A percentile compares a stretch with the other conserved stretches of the same genome.
Evolutionary conservation across 1,140 invertebrate species (phyloP).

Genomic region (Lucilia cuprina): DNA sequence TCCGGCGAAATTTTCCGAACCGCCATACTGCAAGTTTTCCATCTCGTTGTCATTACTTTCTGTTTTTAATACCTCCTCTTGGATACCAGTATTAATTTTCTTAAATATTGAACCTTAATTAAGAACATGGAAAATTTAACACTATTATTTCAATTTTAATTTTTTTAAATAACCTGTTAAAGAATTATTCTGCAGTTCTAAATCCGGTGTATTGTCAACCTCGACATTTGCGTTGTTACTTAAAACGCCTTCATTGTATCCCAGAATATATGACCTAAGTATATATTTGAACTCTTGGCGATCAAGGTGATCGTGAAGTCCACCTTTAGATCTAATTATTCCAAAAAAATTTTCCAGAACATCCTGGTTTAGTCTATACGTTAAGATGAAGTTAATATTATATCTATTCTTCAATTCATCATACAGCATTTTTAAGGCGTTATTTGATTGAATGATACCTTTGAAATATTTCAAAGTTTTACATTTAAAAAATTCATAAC

Average conservation of each 20-base stretch:
- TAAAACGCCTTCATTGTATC: constrained; percentile 39
- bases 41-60: not conserved
- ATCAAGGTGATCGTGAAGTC: constrained; percentile 44
- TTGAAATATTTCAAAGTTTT: too few species aligned
- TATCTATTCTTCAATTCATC: too few species aligned
- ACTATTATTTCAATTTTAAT: not conserved
- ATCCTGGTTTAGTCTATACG: not conserved
- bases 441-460: too few species aligned
- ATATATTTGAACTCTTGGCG: constrained; percentile 47
- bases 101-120: not conserved
- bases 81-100: not conserved
- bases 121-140: not conserved
- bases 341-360: constrained; percentile 44
- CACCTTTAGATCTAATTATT: constrained; percentile 46
- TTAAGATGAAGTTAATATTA: too few species aligned
- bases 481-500: too few species aligned
- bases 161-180: not conserved
- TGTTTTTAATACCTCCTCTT: too few species aligned
- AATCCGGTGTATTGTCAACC: not conserved
- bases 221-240: not conserved
- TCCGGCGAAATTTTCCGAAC: not conserved
- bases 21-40: not conserved
- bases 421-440: too few species aligned
- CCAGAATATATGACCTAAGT: constrained; percentile 45
- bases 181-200: not conserved